A percentile compares a stretch with the other conserved stretches of the same genome.
phyloP scores from a whole-genome alignment of 2,797 vertebrate species.

The Urosaurus nigricauda region DNA sequence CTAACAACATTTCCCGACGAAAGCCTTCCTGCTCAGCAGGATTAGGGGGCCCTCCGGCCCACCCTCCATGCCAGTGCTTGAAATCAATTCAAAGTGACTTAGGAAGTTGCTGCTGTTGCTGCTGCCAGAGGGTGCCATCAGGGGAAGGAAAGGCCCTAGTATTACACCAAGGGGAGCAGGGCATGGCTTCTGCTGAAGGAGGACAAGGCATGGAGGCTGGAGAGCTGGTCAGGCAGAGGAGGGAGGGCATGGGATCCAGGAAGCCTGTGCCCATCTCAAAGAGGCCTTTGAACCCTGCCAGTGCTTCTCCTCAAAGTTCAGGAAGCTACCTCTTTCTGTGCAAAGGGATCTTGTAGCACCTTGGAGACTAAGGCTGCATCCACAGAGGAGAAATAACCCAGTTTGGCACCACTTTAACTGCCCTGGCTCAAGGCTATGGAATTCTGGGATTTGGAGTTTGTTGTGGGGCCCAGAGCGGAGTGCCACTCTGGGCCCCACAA shows the following conservation, averaged over 20 bases:
- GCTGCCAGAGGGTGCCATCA: slow-evolving; percentile 59
- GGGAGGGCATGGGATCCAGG: slow-evolving; percentile 50
- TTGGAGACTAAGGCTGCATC: too few relatives aligned
- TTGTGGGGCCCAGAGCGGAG: too few relatives aligned
- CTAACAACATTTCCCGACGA: slow-evolving; percentile 54
- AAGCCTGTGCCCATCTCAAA: slow-evolving; percentile 47
- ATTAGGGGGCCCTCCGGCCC: slow-evolving; percentile 55
- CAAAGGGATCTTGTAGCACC: too few relatives aligned
- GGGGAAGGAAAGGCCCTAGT: slow-evolving; percentile 72
- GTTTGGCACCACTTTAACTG: too few relatives aligned
- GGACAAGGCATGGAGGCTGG: slow-evolving; percentile 40
- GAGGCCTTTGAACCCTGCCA: neutral
- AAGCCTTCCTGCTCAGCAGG: slow-evolving; percentile 42
- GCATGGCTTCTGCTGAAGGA: slow-evolving; percentile 58
- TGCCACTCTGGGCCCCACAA: too few relatives aligned
- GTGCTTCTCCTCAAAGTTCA: too few relatives aligned
- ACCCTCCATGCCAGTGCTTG: slow-evolving; percentile 69
- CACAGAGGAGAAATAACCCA: too few relatives aligned
- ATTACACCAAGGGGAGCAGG: slow-evolving; percentile 65
- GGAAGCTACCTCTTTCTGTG: too few relatives aligned
- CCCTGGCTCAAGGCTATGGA: too few relatives aligned
- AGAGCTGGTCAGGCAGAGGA: slow-evolving; percentile 13
- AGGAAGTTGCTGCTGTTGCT: slow-evolving; percentile 65
- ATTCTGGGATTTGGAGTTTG: too few relatives aligned
- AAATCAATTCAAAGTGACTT: slow-evolving; percentile 71